phyloP scores from a whole-genome alignment of 2,888 invertebrate species.

The Papilio gigon region DNA sequence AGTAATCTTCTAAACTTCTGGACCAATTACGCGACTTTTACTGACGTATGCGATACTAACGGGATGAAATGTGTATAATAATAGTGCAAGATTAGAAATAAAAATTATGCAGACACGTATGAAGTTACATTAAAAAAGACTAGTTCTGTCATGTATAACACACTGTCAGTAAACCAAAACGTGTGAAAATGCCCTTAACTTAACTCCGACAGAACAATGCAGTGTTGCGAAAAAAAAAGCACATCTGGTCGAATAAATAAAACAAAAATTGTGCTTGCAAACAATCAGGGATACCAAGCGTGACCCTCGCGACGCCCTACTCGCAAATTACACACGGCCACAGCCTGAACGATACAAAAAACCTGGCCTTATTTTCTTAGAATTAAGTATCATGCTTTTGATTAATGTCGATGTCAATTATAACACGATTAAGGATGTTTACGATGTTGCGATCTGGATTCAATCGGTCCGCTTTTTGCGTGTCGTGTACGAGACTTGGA shows the following conservation, averaged over 20 bases:
- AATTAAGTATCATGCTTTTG: constrained; percentile 38
- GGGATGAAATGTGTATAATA: too few relatives aligned
- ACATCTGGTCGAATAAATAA: constrained; percentile 58
- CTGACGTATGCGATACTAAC: too few relatives aligned
- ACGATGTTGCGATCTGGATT: constrained; percentile 35
- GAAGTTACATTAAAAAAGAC: too few relatives aligned
- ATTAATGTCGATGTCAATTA: constrained; percentile 41
- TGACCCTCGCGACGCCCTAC: constrained; percentile 55
- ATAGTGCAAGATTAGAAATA: too few relatives aligned
- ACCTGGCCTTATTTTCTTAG: constrained; percentile 34
- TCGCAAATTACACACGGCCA: constrained; percentile 51
- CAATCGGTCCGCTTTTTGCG: constrained; percentile 9
- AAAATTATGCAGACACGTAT: too few relatives aligned
- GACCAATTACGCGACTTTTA: too few relatives aligned
- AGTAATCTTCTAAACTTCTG: too few relatives aligned
- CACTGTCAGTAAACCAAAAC: constrained; percentile 16
- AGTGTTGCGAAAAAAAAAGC: constrained; percentile 61
- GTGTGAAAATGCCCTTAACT: constrained; percentile 36
- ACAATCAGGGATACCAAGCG: constrained; percentile 58
- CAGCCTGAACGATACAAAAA: constrained; percentile 42
- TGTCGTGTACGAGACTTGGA: background rate
- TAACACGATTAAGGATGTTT: constrained; percentile 40
- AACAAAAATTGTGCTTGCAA: constrained; percentile 55
- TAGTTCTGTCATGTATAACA: background rate
- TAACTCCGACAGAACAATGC: constrained; percentile 64